Percentiles rank a stretch among this genome's conserved stretches.
Evolutionary conservation across 53 echinoderm and acorn worm species (phyloP).

Genomic region (Pentamera pediparva): DNA sequence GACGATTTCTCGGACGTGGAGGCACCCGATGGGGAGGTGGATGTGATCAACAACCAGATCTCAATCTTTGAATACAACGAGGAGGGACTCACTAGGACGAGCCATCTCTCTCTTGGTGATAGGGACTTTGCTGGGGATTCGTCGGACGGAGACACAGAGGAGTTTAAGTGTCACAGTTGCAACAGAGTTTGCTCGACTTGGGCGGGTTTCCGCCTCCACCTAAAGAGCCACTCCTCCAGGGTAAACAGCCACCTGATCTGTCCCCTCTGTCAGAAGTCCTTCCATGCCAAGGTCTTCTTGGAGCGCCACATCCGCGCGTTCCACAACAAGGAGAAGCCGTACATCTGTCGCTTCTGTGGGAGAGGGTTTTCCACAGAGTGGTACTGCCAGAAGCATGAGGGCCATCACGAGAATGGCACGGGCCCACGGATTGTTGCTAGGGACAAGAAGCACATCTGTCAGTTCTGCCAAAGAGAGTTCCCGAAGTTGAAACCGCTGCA

Average conservation of each 20-base stretch:
- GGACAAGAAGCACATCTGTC: slow-evolving; percentile 2
- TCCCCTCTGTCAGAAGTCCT: slow-evolving; percentile 1
- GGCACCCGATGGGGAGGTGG: no score
- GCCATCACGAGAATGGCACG: slow-evolving; percentile 26
- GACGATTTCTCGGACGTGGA: no score
- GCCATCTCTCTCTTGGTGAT: background rate
- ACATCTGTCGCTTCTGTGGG: slow-evolving; percentile 40
- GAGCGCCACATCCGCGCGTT: slow-evolving; percentile 17
- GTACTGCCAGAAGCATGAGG: slow-evolving; percentile 31
- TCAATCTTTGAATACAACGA: slow-evolving; percentile 19
- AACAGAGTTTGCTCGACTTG: slow-evolving; percentile 16
- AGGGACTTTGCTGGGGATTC: background rate
- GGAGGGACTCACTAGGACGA: slow-evolving; percentile 6
- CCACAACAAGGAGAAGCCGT: slow-evolving; percentile 52
- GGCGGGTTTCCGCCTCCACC: slow-evolving; percentile 11
- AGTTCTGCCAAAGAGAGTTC: slow-evolving; percentile 2
- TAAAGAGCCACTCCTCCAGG: slow-evolving; percentile 14
- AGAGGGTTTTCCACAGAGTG: slow-evolving; percentile 42
- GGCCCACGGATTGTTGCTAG: slow-evolving; percentile 26
- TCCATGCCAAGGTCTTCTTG: slow-evolving; percentile 17
- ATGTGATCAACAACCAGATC: no score
- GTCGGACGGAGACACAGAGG: background rate
- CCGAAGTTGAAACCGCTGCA: background rate
- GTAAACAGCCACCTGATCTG: background rate
- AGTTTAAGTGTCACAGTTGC: slow-evolving; percentile 9